Conservation (phyloP, 2,113 vertebrate genomes). For the Oreochromis tanganicae region DNA sequence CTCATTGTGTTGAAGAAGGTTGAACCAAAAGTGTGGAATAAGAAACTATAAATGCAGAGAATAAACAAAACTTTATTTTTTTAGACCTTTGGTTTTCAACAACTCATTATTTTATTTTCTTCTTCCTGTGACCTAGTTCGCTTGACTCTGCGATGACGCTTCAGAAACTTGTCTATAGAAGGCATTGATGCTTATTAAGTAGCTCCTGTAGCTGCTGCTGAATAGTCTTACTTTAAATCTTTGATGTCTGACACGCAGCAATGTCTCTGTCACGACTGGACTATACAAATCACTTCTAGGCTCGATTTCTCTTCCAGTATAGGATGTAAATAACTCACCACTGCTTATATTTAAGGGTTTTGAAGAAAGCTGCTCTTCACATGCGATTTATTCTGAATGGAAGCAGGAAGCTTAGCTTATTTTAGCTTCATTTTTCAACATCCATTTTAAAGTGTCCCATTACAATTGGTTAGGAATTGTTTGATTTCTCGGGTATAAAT, state of each 20-base stretch:
- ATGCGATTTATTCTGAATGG: conserved; percentile 27
- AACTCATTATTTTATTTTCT: conserved; percentile 32
- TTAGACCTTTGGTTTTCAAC: conserved; percentile 66
- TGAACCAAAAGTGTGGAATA: conserved; percentile 64
- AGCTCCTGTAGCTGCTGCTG: conserved; percentile 49
- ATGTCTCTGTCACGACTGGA: conserved; percentile 41
- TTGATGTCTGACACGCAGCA: conserved; percentile 22
- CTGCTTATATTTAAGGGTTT: conserved; percentile 52
- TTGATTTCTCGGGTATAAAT: conserved; percentile 26
- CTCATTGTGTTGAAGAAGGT: conserved; percentile 61
- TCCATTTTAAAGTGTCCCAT: conserved; percentile 53
- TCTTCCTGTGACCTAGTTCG: conserved; percentile 34
- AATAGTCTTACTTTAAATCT: conserved; percentile 43
- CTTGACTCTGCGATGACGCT: conserved; percentile 38
- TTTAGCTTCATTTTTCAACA: conserved; percentile 37
- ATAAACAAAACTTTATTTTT: conserved; percentile 81
- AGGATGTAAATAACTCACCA: conserved; percentile 69
- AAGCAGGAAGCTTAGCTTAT: conserved; percentile 13
- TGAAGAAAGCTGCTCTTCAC: conserved; percentile 6
- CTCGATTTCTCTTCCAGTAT: conserved; percentile 25
- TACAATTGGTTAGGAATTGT: conserved; percentile 14
- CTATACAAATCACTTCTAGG: conserved; percentile 40
- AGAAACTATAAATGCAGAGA: conserved; percentile 69
- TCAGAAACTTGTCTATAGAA: conserved; percentile 45
- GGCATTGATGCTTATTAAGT: conserved; percentile 52